Evolutionary conservation across 2,113 vertebrate species (phyloP), one percentile per base, ranked within the genome.

Genomic region (Acrocephalus arundinaceus): DNA sequence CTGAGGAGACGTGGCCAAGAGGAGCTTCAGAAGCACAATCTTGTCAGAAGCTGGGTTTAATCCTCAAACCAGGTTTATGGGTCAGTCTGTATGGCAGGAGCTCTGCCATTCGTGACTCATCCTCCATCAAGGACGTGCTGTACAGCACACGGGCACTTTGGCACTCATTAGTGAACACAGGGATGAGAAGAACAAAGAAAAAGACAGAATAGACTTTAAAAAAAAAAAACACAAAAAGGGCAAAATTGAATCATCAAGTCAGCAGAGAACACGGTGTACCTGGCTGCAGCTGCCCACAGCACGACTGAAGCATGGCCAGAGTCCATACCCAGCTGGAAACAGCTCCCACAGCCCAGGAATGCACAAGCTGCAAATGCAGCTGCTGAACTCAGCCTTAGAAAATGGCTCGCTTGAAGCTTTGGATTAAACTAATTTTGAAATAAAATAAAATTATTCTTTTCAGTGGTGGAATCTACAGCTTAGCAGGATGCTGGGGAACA

Each of bases 11-110:
- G 19, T 39, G 75, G 67, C 51, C 72, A 74, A 75, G 51, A 70
- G 46, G 16, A 74, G 59, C 46, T 54, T 85, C 67, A 87, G 71
- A 52, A 95, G 71, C 22, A 61, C 39, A 24, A 6, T 59, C 82
- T n/a, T n/a, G 46, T 65, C 82, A 85, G 46, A 87, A 61, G 43
- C 58, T 73, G 67, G 25, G 39, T 79, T 89, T 72, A 94, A 76
- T 45, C 61, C 74, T 52, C 24, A 48, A 2, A 22, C 17, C 49
- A 84, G 37, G 61, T 84, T 87, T 91, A 13, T 5, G 10, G 61
- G 73, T 77, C 65, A 52, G 37, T 30, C 37, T n/a, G 22, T 49
- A n/a, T 3, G 33, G 58, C 83, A 76, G 46, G 39, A 72, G 67
- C 45, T 92, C 30, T 66, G 52, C 71, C 9, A 7, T 5, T 54